Evolutionary conservation across 2,888 invertebrate species (phyloP), one percentile per base, ranked within the genome.

Genomic region (Neoscelio sp.): DNA sequence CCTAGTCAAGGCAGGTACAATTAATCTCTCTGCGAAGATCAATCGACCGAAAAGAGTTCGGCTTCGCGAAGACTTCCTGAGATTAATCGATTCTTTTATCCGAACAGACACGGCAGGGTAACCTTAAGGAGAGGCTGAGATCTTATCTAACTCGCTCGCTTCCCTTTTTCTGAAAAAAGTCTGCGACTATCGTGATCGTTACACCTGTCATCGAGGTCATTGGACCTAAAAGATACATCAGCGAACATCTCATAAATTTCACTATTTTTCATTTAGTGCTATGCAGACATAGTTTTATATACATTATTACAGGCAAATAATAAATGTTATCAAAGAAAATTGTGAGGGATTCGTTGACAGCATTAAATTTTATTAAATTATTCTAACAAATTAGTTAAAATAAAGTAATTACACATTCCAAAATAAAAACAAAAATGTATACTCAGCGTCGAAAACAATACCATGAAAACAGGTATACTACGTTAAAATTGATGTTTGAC

Each of bases 51-150:
- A 77, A 79, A 74, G 70, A 81, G 79, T 74, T 75, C 71, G 46
- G 60, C 70, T 79, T 64, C 73, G 17, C 74, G 77, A 75, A 76
- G 70, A 78, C 73, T 76, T 65, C 26, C 48, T 10, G 67, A 79
- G 81, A 81, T 81, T 81, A 81, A 81, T 81, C 79, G 79, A 77
- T 81, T 70, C 77, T 81, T 77, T 77, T 77, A 77, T 75, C 77
- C 70, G 70, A 68, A 62, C 46, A 68, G 81, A 77, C 52, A 67
- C 28, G 56, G 40, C 38, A 38, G 17, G 38, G 33, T 44, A 48
- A 60, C 48, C 48, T 62, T 58, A 15, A 46, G 15, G 28, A 70
- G 70, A 70, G 78, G 64, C 33, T 38, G 50, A 62, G 68, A 68
- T 75, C 58, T 68, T 73, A 48, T 73, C 77, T 42, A 64, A 67